Evolutionary conservation across 2,113 vertebrate species (phyloP).

Genomic region (Clarias magur): DNA sequence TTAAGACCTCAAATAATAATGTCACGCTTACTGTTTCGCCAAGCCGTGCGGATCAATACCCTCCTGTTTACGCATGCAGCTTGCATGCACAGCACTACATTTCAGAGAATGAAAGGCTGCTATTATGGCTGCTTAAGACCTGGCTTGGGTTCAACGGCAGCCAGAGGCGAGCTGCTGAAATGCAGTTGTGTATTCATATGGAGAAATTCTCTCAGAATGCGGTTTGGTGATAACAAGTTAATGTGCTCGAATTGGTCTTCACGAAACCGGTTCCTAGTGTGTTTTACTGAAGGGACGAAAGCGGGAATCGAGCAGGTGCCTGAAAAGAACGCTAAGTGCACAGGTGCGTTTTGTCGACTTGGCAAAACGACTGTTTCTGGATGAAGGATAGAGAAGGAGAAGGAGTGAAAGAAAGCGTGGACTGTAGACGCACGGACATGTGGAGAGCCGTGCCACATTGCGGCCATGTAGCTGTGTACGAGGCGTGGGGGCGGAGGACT

Average conservation of each 20-base stretch:
- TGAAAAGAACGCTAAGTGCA: background rate
- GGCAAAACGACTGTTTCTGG: background rate
- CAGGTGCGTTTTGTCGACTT: background rate
- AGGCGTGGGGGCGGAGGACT: conserved; percentile 50
- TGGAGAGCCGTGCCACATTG: conserved; percentile 40
- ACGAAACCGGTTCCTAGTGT: background rate
- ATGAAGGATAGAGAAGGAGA: background rate
- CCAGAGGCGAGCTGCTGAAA: conserved; percentile 34
- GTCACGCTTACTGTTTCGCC: conserved; percentile 51
- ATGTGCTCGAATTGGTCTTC: background rate
- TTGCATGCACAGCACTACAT: conserved; percentile 42
- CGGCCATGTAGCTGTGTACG: conserved; percentile 43
- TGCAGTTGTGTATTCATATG: background rate
- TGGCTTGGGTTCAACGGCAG: conserved; percentile 43
- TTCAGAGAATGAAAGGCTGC: conserved; percentile 50
- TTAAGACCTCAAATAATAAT: conserved; percentile 53
- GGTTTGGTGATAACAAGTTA: conserved; percentile 25
- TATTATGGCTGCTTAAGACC: conserved; percentile 55
- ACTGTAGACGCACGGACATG: conserved; percentile 23
- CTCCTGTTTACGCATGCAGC: conserved; percentile 53
- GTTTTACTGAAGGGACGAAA: background rate
- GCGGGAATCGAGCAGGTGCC: background rate
- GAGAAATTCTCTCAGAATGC: background rate
- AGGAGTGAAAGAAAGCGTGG: background rate
- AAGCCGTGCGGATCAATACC: conserved; percentile 50